phyloP scores from a whole-genome alignment of 2,888 invertebrate genomes.

The Erebia palarica region DNA sequence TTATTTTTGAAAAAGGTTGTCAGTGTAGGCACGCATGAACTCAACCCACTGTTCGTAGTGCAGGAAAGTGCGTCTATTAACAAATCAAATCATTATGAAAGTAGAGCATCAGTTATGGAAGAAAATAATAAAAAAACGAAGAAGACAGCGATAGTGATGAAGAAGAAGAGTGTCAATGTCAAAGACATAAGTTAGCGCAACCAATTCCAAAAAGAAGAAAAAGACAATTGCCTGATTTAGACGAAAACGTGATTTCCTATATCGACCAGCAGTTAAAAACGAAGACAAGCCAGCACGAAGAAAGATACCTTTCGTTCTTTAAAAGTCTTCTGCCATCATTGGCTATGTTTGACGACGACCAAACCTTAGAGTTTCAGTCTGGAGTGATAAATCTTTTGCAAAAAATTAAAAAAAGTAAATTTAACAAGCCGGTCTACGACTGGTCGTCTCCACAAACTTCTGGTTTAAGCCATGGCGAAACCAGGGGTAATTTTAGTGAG shows the following conservation, averaged over 20 bases:
- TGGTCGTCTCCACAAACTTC: not conserved
- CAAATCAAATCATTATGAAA: slow-evolving; percentile 9
- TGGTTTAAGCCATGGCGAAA: not conserved
- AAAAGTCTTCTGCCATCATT: slow-evolving; percentile 39
- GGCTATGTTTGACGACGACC: slow-evolving; percentile 39
- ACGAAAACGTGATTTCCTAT: not conserved
- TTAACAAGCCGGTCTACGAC: slow-evolving; percentile 27
- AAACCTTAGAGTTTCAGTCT: slow-evolving; percentile 43
- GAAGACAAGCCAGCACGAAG: not conserved
- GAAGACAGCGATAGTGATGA: no score
- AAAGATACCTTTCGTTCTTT: slow-evolving; percentile 15
- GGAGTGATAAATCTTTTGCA: slow-evolving; percentile 43
- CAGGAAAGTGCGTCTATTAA: slow-evolving; percentile 36
- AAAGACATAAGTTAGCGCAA: no score
- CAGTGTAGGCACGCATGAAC: slow-evolving; percentile 32
- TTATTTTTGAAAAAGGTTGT: slow-evolving; percentile 7
- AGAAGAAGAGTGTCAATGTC: no score
- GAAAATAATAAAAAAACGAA: no score
- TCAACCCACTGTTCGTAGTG: no score
- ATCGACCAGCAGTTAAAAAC: not conserved
- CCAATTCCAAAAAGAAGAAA: no score
- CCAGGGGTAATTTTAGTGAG: not conserved
- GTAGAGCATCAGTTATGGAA: no score
- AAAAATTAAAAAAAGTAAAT: slow-evolving; percentile 41
- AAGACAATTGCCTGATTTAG: no score